These are phyloP conservation scores for Hippocampus comes DNA, from an alignment of 2,113 vertebrate species.

Conservation along the genomic window DNA sequence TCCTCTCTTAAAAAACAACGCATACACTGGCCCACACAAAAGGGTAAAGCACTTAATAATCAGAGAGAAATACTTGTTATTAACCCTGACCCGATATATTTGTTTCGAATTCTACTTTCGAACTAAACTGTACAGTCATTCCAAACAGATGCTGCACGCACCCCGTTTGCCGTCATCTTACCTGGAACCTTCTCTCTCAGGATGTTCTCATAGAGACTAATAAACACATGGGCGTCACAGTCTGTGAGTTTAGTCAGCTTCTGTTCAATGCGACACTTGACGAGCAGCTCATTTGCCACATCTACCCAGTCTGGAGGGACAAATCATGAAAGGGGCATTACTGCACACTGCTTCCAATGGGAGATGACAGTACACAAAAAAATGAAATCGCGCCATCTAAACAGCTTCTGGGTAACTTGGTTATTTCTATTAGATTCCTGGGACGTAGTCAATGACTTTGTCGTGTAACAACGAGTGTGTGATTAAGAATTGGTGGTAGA, in stretches of 20 bases:
- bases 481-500: no score
- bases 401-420: no score
- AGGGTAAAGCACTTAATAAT: no score
- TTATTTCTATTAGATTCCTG: no score
- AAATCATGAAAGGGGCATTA: background rate
- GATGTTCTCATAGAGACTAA: conserved; percentile 84
- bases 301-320: conserved; percentile 81
- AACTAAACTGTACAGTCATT: background rate
- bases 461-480: background rate
- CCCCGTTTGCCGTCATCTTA: conserved; percentile 53
- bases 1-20: no score
- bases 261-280: conserved; percentile 80
- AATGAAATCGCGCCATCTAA: no score
- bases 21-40: no score
- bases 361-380: no score
- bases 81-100: no score
- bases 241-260: conserved; percentile 78
- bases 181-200: conserved; percentile 92
- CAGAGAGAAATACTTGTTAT: no score
- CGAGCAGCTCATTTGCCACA: conserved; percentile 85
- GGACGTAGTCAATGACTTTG: background rate
- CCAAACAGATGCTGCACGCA: background rate
- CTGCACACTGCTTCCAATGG: background rate
- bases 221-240: conserved; percentile 84
- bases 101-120: background rate